Evolutionary conservation across 2,797 vertebrate genomes (phyloP).

Genomic region (Argentina silus): DNA sequence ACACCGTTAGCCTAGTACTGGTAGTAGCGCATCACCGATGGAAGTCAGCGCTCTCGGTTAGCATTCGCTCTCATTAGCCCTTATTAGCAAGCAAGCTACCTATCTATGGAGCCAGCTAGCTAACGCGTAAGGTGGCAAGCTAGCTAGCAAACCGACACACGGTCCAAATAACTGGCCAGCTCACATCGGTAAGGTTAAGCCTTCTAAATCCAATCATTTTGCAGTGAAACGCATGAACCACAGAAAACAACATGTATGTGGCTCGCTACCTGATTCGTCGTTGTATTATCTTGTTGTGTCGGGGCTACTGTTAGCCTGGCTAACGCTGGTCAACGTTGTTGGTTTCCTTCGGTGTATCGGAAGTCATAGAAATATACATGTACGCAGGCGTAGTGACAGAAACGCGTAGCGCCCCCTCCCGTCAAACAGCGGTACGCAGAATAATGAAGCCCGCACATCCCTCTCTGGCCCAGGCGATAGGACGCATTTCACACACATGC

Average conservation of each 20-base stretch:
- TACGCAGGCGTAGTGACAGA: not conserved
- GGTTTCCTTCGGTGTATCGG: constrained; percentile 1
- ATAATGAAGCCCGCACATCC: too few relatives aligned
- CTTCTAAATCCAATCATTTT: not conserved
- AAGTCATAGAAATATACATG: constrained; percentile 8
- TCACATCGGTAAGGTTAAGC: not conserved
- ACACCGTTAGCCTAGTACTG: too few relatives aligned
- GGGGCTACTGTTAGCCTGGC: not conserved
- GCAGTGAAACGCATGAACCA: not conserved
- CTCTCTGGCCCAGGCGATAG: too few relatives aligned
- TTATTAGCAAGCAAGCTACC: not conserved
- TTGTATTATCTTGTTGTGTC: not conserved
- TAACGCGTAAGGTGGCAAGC: too few relatives aligned
- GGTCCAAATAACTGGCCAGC: not conserved
- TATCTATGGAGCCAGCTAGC: not conserved
- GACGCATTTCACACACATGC: too few relatives aligned
- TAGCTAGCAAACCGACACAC: not conserved
- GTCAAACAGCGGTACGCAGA: not conserved
- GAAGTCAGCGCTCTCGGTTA: too few relatives aligned
- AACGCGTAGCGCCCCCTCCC: not conserved
- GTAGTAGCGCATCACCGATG: too few relatives aligned
- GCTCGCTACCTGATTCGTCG: constrained; percentile 38
- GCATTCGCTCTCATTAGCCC: too few relatives aligned
- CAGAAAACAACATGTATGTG: not conserved
- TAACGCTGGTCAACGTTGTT: not conserved